These are phyloP conservation scores for Microtus montanus DNA, from an alignment of 2,113 vertebrate species.

Conservation along the genomic window DNA sequence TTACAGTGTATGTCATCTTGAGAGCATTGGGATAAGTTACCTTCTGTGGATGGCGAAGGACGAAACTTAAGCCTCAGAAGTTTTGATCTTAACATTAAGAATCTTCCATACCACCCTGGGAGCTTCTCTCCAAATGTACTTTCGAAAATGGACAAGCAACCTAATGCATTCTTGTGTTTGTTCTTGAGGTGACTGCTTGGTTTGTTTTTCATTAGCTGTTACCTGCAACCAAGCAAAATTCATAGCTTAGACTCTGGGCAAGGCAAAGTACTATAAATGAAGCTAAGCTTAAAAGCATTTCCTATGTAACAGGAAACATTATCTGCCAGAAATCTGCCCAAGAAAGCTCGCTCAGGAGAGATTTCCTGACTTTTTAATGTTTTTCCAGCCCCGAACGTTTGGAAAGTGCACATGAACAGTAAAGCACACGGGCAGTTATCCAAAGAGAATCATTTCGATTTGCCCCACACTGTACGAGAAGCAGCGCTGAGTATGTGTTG, in stretches of 20 bases:
- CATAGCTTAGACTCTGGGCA: slow-evolving; percentile 36
- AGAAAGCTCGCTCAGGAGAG: slow-evolving; percentile 63
- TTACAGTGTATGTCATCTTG: background rate
- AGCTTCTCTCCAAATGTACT: background rate
- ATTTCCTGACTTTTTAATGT: slow-evolving; percentile 72
- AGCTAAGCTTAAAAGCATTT: slow-evolving; percentile 67
- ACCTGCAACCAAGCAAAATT: slow-evolving; percentile 57
- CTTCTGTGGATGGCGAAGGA: background rate
- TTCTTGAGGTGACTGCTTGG: background rate
- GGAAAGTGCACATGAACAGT: slow-evolving; percentile 60
- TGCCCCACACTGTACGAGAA: slow-evolving; percentile 49
- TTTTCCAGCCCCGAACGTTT: slow-evolving; percentile 69
- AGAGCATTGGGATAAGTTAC: background rate
- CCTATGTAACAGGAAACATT: slow-evolving; percentile 61
- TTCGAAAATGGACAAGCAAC: background rate
- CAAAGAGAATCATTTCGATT: slow-evolving; percentile 59
- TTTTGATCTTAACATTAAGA: background rate
- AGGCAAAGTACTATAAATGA: slow-evolving; percentile 48
- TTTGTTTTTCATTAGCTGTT: slow-evolving; percentile 49
- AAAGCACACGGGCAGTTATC: slow-evolving; percentile 67
- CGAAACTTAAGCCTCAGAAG: background rate
- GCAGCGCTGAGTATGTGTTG: slow-evolving; percentile 49
- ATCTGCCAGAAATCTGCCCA: slow-evolving; percentile 66
- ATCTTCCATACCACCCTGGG: background rate
- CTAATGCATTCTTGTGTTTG: background rate